Evolutionary conservation across 2,888 invertebrate genomes (phyloP).

Genomic region (Zootermopsis nevadensis): DNA sequence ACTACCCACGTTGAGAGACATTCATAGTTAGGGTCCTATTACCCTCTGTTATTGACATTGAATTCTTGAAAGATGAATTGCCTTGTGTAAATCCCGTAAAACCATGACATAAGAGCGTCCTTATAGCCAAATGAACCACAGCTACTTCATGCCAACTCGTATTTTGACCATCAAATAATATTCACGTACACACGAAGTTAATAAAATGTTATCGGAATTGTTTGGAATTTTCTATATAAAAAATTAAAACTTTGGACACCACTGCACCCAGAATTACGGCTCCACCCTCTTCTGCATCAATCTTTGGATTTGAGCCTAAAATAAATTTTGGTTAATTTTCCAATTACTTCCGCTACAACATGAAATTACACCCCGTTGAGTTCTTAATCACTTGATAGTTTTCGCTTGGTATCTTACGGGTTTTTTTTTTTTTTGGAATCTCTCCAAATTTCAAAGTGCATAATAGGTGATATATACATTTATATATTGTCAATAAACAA

Average conservation of each 20-base stretch:
- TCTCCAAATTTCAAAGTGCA: too few relatives aligned
- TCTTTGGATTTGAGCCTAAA: neutral
- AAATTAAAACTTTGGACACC: neutral
- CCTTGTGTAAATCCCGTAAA: too few relatives aligned
- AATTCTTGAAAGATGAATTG: too few relatives aligned
- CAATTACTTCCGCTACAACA: conserved; percentile 36
- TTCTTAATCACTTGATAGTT: neutral
- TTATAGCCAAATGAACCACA: too few relatives aligned
- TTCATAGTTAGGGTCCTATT: too few relatives aligned
- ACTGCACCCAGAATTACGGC: neutral
- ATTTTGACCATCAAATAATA: neutral
- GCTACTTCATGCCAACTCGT: neutral
- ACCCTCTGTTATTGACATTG: too few relatives aligned
- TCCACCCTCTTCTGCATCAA: neutral
- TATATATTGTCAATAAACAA: too few relatives aligned
- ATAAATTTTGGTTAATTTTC: conserved; percentile 35
- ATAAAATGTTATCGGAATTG: neutral
- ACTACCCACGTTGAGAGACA: too few relatives aligned
- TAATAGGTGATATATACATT: too few relatives aligned
- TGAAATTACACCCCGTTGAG: neutral
- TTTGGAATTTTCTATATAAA: neutral
- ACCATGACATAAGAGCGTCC: too few relatives aligned
- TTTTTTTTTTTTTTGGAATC: too few relatives aligned
- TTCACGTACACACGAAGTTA: neutral
- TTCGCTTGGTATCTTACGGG: neutral